Evolutionary conservation across 1,140 invertebrate species (phyloP).

Genomic region (Glossosoma conforme): DNA sequence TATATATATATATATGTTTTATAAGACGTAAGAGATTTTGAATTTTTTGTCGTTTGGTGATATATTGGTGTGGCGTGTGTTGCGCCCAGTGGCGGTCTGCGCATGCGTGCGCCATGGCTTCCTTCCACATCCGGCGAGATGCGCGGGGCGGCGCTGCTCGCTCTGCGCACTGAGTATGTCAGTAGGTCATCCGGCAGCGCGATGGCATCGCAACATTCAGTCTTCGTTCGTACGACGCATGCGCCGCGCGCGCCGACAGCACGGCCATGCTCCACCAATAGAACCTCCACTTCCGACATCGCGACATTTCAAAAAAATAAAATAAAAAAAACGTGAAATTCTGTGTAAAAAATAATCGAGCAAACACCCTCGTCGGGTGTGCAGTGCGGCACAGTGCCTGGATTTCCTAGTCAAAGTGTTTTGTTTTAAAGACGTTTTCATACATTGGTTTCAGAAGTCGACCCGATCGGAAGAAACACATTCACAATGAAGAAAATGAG

Average conservation of each 20-base stretch:
- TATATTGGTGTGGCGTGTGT: too few relatives aligned
- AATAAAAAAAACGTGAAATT: too few relatives aligned
- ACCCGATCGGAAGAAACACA: slow-evolving; percentile 9
- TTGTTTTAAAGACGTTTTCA: slow-evolving; percentile 7
- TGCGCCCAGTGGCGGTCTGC: not conserved
- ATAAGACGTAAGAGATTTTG: too few relatives aligned
- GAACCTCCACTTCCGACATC: too few relatives aligned
- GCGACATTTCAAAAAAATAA: too few relatives aligned
- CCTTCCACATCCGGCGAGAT: not conserved
- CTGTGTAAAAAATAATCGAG: too few relatives aligned
- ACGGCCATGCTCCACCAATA: too few relatives aligned
- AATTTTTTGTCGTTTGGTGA: too few relatives aligned
- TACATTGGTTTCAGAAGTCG: slow-evolving; percentile 23
- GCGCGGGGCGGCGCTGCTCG: not conserved
- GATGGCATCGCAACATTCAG: not conserved
- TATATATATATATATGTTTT: too few relatives aligned
- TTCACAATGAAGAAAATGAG: slow-evolving; percentile 27
- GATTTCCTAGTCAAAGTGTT: too few relatives aligned
- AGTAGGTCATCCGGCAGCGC: slow-evolving; percentile 9
- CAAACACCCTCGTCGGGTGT: too few relatives aligned
- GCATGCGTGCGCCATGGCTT: not conserved
- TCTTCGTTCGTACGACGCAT: slow-evolving; percentile 6
- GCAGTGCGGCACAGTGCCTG: not conserved
- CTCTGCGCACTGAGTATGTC: too few relatives aligned
- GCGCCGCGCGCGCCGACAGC: slow-evolving; percentile 17